These are phyloP conservation scores for Microtus montanus DNA, from an alignment of 2,113 vertebrate genomes.

Conservation along the genomic window DNA sequence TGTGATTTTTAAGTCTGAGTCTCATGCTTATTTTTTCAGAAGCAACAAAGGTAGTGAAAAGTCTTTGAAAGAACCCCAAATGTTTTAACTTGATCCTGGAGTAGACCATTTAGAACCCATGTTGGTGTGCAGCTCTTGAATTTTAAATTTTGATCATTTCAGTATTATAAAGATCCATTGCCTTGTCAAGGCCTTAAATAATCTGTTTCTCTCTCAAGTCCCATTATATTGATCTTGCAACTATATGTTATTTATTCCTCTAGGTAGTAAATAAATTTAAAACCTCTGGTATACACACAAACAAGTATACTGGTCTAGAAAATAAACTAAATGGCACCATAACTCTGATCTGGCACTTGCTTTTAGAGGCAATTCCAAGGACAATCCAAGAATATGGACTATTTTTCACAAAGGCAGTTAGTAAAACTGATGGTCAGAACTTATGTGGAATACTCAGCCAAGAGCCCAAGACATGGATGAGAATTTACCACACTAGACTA, in stretches of 20 bases:
- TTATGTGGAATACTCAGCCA: background rate
- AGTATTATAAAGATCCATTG: slow-evolving; percentile 66
- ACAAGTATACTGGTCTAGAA: background rate
- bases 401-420: background rate
- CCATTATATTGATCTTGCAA: slow-evolving; percentile 71
- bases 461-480: background rate
- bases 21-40: slow-evolving; percentile 65
- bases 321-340: background rate
- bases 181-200: slow-evolving; percentile 78
- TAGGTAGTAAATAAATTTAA: slow-evolving; percentile 75
- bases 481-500: background rate
- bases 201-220: slow-evolving; percentile 79
- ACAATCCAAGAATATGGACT: background rate
- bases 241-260: slow-evolving; percentile 52
- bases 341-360: background rate
- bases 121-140: slow-evolving; percentile 65
- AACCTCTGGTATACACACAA: slow-evolving; percentile 45
- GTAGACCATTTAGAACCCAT: slow-evolving; percentile 74
- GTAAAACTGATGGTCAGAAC: background rate
- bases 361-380: background rate
- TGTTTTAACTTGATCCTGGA: slow-evolving; percentile 82
- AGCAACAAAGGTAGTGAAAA: slow-evolving; percentile 70
- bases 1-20: slow-evolving; percentile 63
- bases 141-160: slow-evolving; percentile 77
- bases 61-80: slow-evolving; percentile 76